phyloP scores from a whole-genome alignment of 1,140 invertebrate genomes.

The Pseudomyrmex cubaensis region DNA sequence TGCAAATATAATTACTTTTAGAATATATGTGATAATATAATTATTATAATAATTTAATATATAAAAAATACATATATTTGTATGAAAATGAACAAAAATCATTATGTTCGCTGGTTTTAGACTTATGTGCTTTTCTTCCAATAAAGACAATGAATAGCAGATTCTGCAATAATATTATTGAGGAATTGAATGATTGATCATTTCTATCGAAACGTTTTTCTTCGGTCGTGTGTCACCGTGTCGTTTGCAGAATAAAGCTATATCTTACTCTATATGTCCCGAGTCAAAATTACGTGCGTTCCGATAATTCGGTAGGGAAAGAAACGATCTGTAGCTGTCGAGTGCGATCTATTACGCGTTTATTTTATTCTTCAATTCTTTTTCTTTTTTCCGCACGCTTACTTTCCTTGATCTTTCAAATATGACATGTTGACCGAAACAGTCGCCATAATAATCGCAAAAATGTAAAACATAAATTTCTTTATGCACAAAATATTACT shows the following conservation, averaged over 20 bases:
- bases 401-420: constrained; percentile 46
- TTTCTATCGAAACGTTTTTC: constrained; percentile 32
- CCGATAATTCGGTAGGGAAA: constrained; percentile 46
- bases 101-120: neutral
- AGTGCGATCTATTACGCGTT: constrained; percentile 59
- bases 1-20: no score
- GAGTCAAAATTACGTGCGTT: constrained; percentile 34
- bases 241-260: constrained; percentile 43
- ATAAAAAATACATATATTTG: no score
- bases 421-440: constrained; percentile 40
- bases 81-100: no score
- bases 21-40: no score
- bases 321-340: constrained; percentile 52
- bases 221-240: neutral
- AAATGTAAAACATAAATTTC: constrained; percentile 33
- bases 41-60: no score
- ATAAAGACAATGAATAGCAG: constrained; percentile 31
- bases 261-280: constrained; percentile 7
- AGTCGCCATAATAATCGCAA: constrained; percentile 34
- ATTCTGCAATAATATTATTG: constrained; percentile 8
- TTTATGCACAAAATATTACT: constrained; percentile 1
- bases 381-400: constrained; percentile 9
- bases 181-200: constrained; percentile 39
- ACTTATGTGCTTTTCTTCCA: neutral
- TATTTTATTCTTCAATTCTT: constrained; percentile 42